phyloP scores from a whole-genome alignment of 2,113 vertebrate species.

The Dendropsophus ebraccatus region DNA sequence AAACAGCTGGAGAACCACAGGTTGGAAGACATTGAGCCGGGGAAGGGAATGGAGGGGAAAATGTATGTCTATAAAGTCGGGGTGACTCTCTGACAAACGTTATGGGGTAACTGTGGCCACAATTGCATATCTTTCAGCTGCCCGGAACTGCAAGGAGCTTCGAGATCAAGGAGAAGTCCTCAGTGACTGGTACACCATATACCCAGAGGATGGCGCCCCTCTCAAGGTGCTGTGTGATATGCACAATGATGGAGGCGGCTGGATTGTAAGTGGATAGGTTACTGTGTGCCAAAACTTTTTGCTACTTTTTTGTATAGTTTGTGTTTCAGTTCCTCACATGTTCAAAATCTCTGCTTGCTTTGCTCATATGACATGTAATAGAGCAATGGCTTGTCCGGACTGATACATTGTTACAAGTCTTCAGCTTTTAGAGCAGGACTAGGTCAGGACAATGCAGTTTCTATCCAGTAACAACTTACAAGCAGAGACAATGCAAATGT shows the following conservation, averaged over 20 bases:
- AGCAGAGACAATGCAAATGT: neutral
- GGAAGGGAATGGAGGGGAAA: neutral
- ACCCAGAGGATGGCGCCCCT: conserved; percentile 51
- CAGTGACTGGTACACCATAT: conserved; percentile 63
- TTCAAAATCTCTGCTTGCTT: too few species aligned
- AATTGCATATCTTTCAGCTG: conserved; percentile 37
- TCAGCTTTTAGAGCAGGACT: neutral
- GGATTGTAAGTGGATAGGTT: conserved; percentile 39
- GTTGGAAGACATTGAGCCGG: too few species aligned
- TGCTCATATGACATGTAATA: too few species aligned
- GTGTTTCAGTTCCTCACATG: too few species aligned
- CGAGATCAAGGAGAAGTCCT: conserved; percentile 24
- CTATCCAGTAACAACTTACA: too few species aligned
- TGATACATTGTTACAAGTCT: neutral
- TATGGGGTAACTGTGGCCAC: neutral
- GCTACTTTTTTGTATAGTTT: too few species aligned
- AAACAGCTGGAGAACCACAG: too few species aligned
- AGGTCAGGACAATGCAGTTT: neutral
- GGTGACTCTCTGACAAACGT: neutral
- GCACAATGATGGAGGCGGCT: conserved; percentile 45
- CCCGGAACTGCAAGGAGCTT: conserved; percentile 61
- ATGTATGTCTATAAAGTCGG: neutral
- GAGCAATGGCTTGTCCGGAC: too few species aligned
- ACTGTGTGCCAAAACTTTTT: neutral
- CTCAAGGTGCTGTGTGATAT: conserved; percentile 63